Percentiles rank a stretch among this genome's conserved stretches.
Evolutionary conservation across 2,797 vertebrate genomes (phyloP).

Genomic region (Paguma larvata): DNA sequence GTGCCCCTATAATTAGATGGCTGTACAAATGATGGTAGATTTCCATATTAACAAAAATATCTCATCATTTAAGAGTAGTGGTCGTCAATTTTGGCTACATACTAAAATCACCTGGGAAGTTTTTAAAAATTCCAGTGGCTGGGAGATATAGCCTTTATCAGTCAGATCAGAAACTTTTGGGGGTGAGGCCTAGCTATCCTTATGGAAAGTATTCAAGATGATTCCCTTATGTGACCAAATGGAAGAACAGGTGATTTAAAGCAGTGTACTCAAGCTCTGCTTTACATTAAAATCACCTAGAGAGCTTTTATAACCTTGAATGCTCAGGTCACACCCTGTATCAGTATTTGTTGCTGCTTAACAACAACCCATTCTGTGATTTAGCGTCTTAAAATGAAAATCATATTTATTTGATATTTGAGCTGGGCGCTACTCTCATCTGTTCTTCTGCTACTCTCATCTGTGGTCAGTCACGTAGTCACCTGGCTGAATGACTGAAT

Average conservation of each 20-base stretch:
- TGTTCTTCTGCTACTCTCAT: neutral
- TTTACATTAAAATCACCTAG: neutral
- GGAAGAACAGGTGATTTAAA: neutral
- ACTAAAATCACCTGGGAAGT: neutral
- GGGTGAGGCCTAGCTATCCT: neutral
- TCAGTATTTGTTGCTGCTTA: neutral
- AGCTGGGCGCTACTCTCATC: neutral
- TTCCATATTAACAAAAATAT: neutral
- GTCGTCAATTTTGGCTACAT: neutral
- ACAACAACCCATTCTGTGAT: neutral
- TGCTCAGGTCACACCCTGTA: neutral
- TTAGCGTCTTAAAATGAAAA: neutral
- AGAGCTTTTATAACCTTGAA: neutral
- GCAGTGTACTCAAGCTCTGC: neutral
- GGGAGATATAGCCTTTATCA: neutral
- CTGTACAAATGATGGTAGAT: neutral
- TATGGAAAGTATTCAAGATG: neutral
- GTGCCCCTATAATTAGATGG: neutral
- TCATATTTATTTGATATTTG: neutral
- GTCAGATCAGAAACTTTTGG: neutral
- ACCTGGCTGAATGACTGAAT: neutral
- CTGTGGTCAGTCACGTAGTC: neutral
- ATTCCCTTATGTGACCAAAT: neutral
- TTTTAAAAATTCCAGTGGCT: neutral
- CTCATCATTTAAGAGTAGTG: neutral